Base-by-base conservation (phyloP, 2,113 vertebrate species). In the Halcyon senegalensis region DNA sequence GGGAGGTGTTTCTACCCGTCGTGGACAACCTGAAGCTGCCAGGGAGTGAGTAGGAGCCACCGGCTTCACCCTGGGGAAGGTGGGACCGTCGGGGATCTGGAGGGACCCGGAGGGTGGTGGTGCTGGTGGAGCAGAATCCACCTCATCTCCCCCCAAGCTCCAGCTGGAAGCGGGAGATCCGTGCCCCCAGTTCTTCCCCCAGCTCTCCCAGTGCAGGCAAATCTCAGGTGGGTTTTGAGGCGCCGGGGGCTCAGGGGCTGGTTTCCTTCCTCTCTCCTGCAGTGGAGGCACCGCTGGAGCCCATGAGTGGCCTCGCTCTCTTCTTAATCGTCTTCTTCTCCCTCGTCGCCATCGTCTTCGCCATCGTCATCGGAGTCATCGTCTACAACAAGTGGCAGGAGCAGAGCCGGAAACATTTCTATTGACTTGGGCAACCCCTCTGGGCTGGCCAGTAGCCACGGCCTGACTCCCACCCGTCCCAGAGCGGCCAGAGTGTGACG, bases 381-480 rank as follows among this genome's bases (percentile, higher is more conserved):
- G 62, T 99, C 68, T 99, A 99, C 98, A 98, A 98, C 97, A 99
- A 99, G 93, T 99, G 99, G 99, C 99, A 98, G 63, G 99, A 99
- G 82, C 99, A 98, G 97, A 98, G 98, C 59, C 98, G 99, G 74
- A 99, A 99, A 48, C 99, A 99, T 44, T 99, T 99, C 98, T 99
- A 99, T 93, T 99, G 98, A 99, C 13, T 13, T 1, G 2, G 24
- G 5, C 10, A 3, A 9, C 6, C 13, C 10, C 10, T 30, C 25
- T 0, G 9, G 8, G 30, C 27, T 53, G 51, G 66, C 79, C 13
- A 0, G 4, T 18, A 24, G 74, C 84, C 67, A 25, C 35, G 0
- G 15, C 59, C 46, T 1, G 4, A 2, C 59, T 68, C 51, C 68
- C 43, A 33, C 39, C 73, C 27, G 0, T 15, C 69, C 66, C 66